Evolutionary conservation across 2,797 vertebrate species (phyloP).

Genomic region (Cryptoblepharus egeriae): DNA sequence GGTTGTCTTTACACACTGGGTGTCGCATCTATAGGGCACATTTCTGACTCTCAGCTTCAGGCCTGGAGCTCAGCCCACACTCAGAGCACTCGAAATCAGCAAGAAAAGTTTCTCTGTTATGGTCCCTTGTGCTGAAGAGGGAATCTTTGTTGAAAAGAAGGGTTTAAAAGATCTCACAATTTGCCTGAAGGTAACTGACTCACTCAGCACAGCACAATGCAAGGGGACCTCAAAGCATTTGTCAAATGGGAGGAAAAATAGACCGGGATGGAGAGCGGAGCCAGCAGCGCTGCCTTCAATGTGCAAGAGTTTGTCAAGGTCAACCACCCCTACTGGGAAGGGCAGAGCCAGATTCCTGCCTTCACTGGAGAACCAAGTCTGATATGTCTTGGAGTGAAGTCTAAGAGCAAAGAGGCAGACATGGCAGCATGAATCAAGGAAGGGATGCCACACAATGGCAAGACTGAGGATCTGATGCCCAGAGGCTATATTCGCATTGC

Average conservation of each 20-base stretch:
- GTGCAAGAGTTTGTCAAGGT: conserved; percentile 6
- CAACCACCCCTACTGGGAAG: conserved; percentile 5
- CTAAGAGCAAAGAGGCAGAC: conserved; percentile 34
- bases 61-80: no score
- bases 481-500: background rate
- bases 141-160: background rate
- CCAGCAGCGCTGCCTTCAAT: background rate
- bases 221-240: background rate
- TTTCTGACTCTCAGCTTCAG: no score
- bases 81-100: no score
- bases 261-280: background rate
- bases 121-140: background rate
- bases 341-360: conserved; percentile 2
- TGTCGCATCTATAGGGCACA: no score
- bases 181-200: background rate
- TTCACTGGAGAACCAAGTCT: background rate
- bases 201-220: background rate
- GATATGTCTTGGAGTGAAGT: background rate
- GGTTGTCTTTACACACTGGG: no score
- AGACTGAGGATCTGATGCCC: conserved; percentile 10
- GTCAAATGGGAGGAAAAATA: background rate
- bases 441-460: conserved; percentile 15
- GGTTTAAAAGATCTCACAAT: background rate
- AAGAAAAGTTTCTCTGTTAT: background rate
- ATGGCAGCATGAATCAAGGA: conserved; percentile 10